Conservation (phyloP, 23 tunicate species). For the Trididemnum nubilum region DNA sequence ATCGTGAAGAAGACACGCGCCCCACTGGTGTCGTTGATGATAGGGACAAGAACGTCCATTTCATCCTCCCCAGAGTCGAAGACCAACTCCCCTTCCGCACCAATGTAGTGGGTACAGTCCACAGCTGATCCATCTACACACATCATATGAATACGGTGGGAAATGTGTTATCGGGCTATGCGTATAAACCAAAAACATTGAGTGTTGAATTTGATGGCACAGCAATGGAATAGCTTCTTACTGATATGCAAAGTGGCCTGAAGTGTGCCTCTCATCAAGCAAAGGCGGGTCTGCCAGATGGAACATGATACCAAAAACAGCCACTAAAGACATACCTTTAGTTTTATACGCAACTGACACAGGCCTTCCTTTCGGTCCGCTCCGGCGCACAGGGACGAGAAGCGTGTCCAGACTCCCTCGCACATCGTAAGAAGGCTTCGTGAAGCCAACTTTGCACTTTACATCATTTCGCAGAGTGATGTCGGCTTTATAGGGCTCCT, state of each 20-base stretch:
- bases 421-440: slow-evolving; percentile 56
- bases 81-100: slow-evolving; percentile 63
- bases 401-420: slow-evolving; percentile 79
- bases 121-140: slow-evolving; percentile 85
- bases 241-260: too few species aligned
- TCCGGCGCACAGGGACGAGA: slow-evolving; percentile 69
- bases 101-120: slow-evolving; percentile 78
- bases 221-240: too few species aligned
- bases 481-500: slow-evolving; percentile 71
- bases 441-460: slow-evolving; percentile 55
- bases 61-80: slow-evolving; percentile 64
- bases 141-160: too few species aligned
- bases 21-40: slow-evolving; percentile 83
- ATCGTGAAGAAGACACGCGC: slow-evolving; percentile 61
- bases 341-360: slow-evolving; percentile 68
- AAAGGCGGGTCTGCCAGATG: too few species aligned
- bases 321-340: slow-evolving; percentile 55
- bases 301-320: too few species aligned
- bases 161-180: not conserved
- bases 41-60: slow-evolving; percentile 78
- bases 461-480: slow-evolving; percentile 66
- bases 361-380: slow-evolving; percentile 85
- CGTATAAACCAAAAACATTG: not conserved
- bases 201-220: not conserved
- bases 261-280: too few species aligned